Base-by-base conservation (phyloP, 2,113 vertebrate genomes). In the Brienomyrus brachyistius region DNA sequence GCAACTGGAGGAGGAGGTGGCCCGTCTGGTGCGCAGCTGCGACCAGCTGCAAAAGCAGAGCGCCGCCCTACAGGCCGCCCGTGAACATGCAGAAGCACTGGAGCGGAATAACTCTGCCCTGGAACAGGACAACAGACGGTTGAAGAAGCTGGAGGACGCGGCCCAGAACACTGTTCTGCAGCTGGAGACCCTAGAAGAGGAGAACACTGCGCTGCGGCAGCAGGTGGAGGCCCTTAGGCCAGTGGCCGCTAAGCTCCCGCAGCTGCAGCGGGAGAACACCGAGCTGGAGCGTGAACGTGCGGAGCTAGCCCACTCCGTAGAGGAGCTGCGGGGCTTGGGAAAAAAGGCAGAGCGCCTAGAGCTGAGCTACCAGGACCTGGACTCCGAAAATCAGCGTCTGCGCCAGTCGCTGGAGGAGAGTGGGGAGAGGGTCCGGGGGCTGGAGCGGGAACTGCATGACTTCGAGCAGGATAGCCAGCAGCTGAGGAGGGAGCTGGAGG, bases 121-220 rank as follows among this genome's bases (percentile, higher is more conserved):
- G 77, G 97, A 97, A 91, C 95, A 97, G 92, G 98, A 99, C 93
- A 96, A 97, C 40, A 94, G 94, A 86, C 93, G 95, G 50, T 91
- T 98, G 84, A 96, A 96, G 91, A 96, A 97, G 91, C 97, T 98
- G 3, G 93, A 97, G 5, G 98, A 98, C 77, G 96, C 96, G 0
- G 92, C 97, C 21, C 97, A 97, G 91, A 97, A 95, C 45, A 94
- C 96, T 91, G 94, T 95, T 0, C 94, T 97, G 88, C 95, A 93
- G 0, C 94, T 98, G n/a, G 94, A 93, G 21, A 94, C 93, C 35
- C 92, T 97, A 1, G 96, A 98, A 93, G 94, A 91, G 0, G 98
- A 99, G 93, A 99, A 99, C 94, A 87, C 97, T 92, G 98, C 98
- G 89, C 96, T 99, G 74, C 96, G 97, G 48, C 94, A 94, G 89